These are phyloP conservation scores for Sander lucioperca DNA, from an alignment of 2,113 vertebrate genomes.

Conservation along the genomic window DNA sequence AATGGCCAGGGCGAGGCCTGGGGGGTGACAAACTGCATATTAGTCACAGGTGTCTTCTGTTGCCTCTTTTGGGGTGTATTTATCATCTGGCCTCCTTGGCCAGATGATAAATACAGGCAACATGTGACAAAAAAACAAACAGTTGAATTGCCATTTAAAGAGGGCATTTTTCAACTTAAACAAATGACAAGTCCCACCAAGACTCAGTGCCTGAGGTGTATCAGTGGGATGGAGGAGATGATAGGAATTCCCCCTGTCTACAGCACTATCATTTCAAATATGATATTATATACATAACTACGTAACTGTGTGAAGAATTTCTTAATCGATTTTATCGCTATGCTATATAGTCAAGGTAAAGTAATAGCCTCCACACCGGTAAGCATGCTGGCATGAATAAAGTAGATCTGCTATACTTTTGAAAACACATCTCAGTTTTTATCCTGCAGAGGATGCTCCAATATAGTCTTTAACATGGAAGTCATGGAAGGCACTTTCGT, in stretches of 20 bases:
- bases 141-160: constrained; percentile 17
- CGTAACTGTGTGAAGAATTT: constrained; percentile 10
- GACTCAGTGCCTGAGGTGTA: constrained; percentile 15
- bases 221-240: constrained; percentile 41
- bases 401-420: constrained; percentile 27
- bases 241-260: constrained; percentile 35
- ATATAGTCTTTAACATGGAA: neutral
- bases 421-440: constrained; percentile 9
- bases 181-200: neutral
- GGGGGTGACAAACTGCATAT: constrained; percentile 16
- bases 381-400: constrained; percentile 39
- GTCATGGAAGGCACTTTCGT: neutral
- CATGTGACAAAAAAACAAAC: constrained; percentile 9
- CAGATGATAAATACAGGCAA: constrained; percentile 17
- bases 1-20: neutral
- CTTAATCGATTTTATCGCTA: constrained; percentile 25
- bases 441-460: neutral
- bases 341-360: constrained; percentile 19
- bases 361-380: constrained; percentile 30
- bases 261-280: constrained; percentile 32
- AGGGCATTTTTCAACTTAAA: constrained; percentile 4
- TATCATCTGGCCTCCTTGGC: constrained; percentile 5
- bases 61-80: constrained; percentile 1
- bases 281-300: neutral
- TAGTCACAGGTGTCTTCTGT: constrained; percentile 20